A percentile compares a stretch with the other conserved stretches of the same genome.
Conservation (phyloP, 2,797 vertebrate genomes). For the Macropus fuliginosus region DNA sequence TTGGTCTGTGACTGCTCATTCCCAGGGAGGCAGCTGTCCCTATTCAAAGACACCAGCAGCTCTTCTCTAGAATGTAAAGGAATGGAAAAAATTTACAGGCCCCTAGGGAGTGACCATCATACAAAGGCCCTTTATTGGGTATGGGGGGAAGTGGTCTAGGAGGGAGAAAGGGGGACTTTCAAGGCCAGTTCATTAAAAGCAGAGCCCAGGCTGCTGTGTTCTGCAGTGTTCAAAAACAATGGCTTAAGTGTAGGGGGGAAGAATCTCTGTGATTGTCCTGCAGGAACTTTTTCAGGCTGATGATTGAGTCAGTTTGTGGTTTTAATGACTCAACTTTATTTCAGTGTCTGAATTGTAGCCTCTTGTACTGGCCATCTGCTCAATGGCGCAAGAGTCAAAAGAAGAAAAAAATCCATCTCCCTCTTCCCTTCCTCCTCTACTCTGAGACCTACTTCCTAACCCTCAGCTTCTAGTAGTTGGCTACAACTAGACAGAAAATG, state of each 20-base stretch:
- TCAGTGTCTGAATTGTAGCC: slow-evolving; percentile 65
- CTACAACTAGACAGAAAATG: neutral
- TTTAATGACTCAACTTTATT: slow-evolving; percentile 73
- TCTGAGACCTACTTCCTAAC: neutral
- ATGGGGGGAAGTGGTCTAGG: slow-evolving; percentile 31
- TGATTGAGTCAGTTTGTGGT: slow-evolving; percentile 63
- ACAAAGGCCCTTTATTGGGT: slow-evolving; percentile 72
- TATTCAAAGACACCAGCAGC: slow-evolving; percentile 53
- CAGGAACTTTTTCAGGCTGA: slow-evolving; percentile 62
- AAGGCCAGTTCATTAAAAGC: slow-evolving; percentile 62
- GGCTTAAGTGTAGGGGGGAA: slow-evolving; percentile 76
- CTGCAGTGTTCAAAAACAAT: slow-evolving; percentile 69
- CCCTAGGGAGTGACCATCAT: slow-evolving; percentile 53
- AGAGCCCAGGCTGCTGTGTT: slow-evolving; percentile 6
- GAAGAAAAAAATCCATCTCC: slow-evolving; percentile 42
- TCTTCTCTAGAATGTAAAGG: slow-evolving; percentile 60
- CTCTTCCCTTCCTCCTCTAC: neutral
- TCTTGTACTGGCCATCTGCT: slow-evolving; percentile 73
- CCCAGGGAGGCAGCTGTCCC: slow-evolving; percentile 69
- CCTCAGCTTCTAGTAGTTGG: neutral
- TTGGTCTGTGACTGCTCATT: slow-evolving; percentile 3
- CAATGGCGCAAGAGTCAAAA: slow-evolving; percentile 43
- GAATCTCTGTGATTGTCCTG: slow-evolving; percentile 68
- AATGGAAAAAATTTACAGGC: slow-evolving; percentile 16
- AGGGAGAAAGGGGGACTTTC: slow-evolving; percentile 60